These are phyloP conservation scores for Orthonyx spaldingii DNA, from an alignment of 2,113 vertebrate species.

Conservation along the genomic window DNA sequence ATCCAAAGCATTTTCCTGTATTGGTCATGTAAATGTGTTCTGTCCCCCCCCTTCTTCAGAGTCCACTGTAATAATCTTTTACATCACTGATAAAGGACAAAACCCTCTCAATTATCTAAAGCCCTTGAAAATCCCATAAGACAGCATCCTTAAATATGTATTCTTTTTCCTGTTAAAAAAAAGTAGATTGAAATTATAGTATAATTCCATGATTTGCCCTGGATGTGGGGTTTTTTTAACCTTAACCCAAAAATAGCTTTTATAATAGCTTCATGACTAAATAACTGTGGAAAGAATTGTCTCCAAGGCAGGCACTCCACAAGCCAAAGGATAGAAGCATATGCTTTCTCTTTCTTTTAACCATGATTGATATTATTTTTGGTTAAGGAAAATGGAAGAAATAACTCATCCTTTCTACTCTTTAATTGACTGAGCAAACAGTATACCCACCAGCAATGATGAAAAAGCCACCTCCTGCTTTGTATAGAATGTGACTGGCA, in stretches of 20 bases:
- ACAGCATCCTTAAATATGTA: neutral
- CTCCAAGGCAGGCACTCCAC: neutral
- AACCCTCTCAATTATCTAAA: neutral
- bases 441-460: slow-evolving; percentile 81
- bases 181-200: neutral
- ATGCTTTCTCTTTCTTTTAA: neutral
- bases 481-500: slow-evolving; percentile 86
- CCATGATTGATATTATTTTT: neutral
- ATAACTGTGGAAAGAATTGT: neutral
- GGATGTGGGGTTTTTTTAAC: neutral
- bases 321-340: neutral
- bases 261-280: neutral
- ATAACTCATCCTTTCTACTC: neutral
- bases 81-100: neutral
- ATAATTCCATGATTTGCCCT: neutral
- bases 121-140: neutral
- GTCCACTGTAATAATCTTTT: neutral
- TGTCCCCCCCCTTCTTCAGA: neutral
- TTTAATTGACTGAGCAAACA: slow-evolving; percentile 7
- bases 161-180: neutral
- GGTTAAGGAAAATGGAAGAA: neutral
- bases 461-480: slow-evolving; percentile 88
- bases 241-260: neutral
- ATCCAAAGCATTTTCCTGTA: neutral
- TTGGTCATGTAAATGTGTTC: neutral